Evolutionary conservation across 2,113 vertebrate species (phyloP).

Genomic region (Struthidea cinerea): DNA sequence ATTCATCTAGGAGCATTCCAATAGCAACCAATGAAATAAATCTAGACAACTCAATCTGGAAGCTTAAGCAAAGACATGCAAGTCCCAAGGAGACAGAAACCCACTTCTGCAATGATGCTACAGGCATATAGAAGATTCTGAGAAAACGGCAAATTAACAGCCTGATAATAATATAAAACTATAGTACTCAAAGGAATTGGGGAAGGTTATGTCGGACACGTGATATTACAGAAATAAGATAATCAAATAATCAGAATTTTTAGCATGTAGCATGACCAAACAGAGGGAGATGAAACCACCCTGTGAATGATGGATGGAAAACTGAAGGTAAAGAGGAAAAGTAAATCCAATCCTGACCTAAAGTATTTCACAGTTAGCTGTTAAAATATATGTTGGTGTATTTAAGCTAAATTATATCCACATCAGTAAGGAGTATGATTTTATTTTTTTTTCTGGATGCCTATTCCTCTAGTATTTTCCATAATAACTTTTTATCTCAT

Average conservation of each 20-base stretch:
- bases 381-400: background rate
- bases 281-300: background rate
- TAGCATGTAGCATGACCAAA: background rate
- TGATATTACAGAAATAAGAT: background rate
- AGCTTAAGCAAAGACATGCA: background rate
- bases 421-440: background rate
- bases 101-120: background rate
- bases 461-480: background rate
- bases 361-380: background rate
- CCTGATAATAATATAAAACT: background rate
- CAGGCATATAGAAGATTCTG: background rate
- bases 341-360: background rate
- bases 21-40: background rate
- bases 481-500: background rate
- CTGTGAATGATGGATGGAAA: background rate
- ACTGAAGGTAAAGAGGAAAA: background rate
- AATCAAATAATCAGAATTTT: background rate
- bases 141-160: background rate
- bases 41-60: background rate
- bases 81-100: background rate
- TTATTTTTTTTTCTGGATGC: background rate
- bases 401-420: background rate
- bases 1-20: background rate
- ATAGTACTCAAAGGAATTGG: accelerated
- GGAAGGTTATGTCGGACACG: accelerated